Base-by-base conservation (phyloP, 1,140 invertebrate species). In the Drosophila mauritiana region DNA sequence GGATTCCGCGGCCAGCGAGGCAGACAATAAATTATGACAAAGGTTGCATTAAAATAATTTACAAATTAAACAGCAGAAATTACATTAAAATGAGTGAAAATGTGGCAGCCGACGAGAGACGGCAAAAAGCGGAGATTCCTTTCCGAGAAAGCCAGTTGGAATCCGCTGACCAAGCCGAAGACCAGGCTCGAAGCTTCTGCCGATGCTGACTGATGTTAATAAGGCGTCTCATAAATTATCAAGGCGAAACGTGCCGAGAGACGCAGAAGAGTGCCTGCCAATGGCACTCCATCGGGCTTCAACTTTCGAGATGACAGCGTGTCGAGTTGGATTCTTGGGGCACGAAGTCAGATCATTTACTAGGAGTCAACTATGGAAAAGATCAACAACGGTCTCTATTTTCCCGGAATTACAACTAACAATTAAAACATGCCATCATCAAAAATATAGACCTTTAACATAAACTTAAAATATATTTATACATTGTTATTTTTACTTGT, bases 161-260 rank as follows among this genome's bases (percentile, higher is more conserved):
- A 76, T 79, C 61, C 54, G 59, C 56, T 22, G 67, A 55, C 67
- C 67, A 61, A 56, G 64, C 53, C 8, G 27, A 42, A 42, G 53
- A 15, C 27, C 53, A 37, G 42, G 46, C 43, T n/a, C 4, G 49
- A 15, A 56, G 54, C 42, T 52, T 40, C 57, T 63, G 62, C 59
- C 54, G 61, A 72, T 72, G 55, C 77, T 80, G 84, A 78, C 80
- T 89, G 84, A 89, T 89, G 84, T 89, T 89, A 89, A 89, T 89
- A 89, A 89, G 84, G 84, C 84, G 84, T 89, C 84, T 90, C 84
- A 89, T 89, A 89, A 89, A 89, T 89, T 89, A 89, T 89, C 84
- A 84, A 76, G 73, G 80, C 84, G 54, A 82, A 85, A 85, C 82
- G 82, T 85, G 82, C 78, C 53, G 81, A 73, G 58, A 73, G 63